Conservation (phyloP, 2,888 invertebrate genomes). For the Nomada fabriciana region DNA sequence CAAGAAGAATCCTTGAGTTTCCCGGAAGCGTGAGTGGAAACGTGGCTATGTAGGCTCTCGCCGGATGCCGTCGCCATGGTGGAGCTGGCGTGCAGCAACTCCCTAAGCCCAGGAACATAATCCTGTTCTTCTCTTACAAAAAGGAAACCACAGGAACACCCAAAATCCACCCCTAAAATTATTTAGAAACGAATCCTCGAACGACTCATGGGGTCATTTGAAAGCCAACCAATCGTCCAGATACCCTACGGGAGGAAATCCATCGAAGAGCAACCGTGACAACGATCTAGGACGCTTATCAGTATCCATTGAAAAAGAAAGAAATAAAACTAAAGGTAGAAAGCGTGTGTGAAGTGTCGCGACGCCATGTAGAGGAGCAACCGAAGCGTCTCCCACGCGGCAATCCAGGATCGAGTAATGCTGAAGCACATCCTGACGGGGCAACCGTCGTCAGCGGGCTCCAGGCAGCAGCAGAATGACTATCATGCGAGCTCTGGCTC, state of each 20-base stretch:
- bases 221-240: too few relatives aligned
- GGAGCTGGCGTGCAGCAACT: slow-evolving; percentile 79
- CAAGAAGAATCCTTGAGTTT: neutral
- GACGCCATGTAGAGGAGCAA: slow-evolving; percentile 60
- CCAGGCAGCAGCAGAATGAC: slow-evolving; percentile 84
- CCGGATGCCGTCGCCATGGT: slow-evolving; percentile 69
- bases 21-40: slow-evolving; percentile 14
- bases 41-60: slow-evolving; percentile 55
- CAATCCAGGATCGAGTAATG: slow-evolving; percentile 85
- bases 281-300: too few relatives aligned
- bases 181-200: too few relatives aligned
- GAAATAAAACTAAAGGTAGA: neutral
- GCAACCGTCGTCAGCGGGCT: slow-evolving; percentile 85
- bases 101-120: slow-evolving; percentile 76
- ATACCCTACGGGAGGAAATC: too few relatives aligned
- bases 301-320: neutral
- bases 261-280: too few relatives aligned
- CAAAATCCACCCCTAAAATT: neutral
- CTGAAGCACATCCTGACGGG: slow-evolving; percentile 90
- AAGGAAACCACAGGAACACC: neutral
- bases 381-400: slow-evolving; percentile 54
- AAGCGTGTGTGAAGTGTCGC: neutral
- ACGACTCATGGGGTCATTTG: too few relatives aligned
- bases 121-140: neutral
- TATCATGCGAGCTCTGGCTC: slow-evolving; percentile 75